These are phyloP conservation scores for Tachina lurida DNA, from an alignment of 2,888 invertebrate genomes.

Conservation along the genomic window DNA sequence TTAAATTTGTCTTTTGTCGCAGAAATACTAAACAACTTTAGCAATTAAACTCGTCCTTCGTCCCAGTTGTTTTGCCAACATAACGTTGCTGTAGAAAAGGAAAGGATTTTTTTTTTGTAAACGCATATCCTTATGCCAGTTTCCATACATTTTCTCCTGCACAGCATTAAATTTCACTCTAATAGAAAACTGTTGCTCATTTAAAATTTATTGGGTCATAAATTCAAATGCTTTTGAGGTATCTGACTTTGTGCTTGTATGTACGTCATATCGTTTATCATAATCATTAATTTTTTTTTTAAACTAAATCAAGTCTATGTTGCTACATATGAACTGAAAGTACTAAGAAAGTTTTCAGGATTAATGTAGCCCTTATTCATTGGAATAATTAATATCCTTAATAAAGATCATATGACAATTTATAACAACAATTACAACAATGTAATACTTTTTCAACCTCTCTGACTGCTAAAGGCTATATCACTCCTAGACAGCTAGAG, in stretches of 20 bases:
- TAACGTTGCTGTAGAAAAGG: too few relatives aligned
- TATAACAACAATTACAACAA: constrained; percentile 32
- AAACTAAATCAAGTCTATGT: constrained; percentile 19
- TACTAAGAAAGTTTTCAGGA: neutral
- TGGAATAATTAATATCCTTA: constrained; percentile 23
- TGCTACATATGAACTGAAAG: too few relatives aligned
- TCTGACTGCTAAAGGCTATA: neutral
- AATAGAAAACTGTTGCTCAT: too few relatives aligned
- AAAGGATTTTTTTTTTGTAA: too few relatives aligned
- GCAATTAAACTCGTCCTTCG: too few relatives aligned
- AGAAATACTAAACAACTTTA: too few relatives aligned
- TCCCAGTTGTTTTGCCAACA: too few relatives aligned
- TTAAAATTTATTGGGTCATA: neutral
- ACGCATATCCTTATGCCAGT: neutral
- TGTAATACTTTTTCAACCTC: constrained; percentile 17
- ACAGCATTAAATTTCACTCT: neutral
- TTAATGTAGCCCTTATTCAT: neutral
- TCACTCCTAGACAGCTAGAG: neutral
- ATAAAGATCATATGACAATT: constrained; percentile 54
- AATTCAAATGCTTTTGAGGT: neutral
- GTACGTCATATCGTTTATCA: neutral
- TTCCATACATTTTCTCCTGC: neutral
- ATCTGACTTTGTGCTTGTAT: neutral
- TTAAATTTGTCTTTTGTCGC: too few relatives aligned
- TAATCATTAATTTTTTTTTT: neutral